Evolutionary conservation across 2,888 invertebrate genomes (phyloP), one percentile per base, ranked within the genome.

Genomic region (Hirtodrosophila alboralis): DNA sequence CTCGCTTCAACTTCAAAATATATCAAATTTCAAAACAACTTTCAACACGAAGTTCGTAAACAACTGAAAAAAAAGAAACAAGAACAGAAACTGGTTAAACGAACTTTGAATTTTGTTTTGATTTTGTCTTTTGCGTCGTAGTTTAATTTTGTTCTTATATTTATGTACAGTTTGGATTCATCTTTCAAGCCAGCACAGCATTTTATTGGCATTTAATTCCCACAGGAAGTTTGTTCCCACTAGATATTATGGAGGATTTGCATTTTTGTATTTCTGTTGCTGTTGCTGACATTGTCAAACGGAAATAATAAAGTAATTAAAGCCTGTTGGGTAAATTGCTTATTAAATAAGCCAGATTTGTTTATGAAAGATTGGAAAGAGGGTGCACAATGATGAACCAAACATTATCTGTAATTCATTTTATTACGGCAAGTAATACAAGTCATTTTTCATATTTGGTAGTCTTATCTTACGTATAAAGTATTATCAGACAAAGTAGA

Each of bases 21-120:
- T 59, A 71, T 72, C 68, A 34, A 60, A 78, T 75, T 80, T 68
- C 77, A 74, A 77, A 71, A 58, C 71, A 77, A 74, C 59, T 61
- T 56, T 49, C 40, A 65, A 63, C 57, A 56, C 36, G 44, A 41
- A 45, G 49, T 44, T 44, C 59, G 31, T 5, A 70, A 56, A 48
- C 23, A 60, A 31, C n/a, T n/a, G n/a, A 45, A 8, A 41, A 44
- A 18, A 28, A 49, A 16, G 8, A 31, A 23, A 40, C 30, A 53
- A 54, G 38, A 34, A 27, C 38, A 59, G 58, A 60, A 77, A 71
- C 48, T 66, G 71, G 40, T 54, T 41, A 26, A 40, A 71, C 71
- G 81, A 66, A 61, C 69, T 81, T 81, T 75, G 65, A 10, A 31
- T 13, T 63, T 52, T 49, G 52, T 69, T 63, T 69, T 64, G 65